Conservation (phyloP, 2,888 invertebrate genomes). For the Masnerella sp. region DNA sequence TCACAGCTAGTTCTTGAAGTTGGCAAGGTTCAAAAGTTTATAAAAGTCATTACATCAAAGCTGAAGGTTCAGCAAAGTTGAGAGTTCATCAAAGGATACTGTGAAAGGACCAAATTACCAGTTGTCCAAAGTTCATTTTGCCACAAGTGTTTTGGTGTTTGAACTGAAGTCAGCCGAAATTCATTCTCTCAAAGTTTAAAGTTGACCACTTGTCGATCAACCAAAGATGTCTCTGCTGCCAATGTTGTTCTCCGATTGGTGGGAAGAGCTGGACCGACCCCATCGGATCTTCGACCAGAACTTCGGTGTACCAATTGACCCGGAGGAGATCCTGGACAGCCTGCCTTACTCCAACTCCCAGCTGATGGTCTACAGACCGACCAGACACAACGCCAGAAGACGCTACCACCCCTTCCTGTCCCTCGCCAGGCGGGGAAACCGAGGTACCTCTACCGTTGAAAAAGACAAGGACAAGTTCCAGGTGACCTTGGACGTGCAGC, state of each 20-base stretch:
- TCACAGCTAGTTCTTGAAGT: no score
- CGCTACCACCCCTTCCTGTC: conserved; percentile 86
- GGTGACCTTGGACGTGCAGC: conserved; percentile 84
- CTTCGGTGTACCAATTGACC: conserved; percentile 86
- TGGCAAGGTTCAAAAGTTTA: no score
- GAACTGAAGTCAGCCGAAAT: no score
- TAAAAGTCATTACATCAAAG: no score
- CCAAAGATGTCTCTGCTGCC: conserved; percentile 87
- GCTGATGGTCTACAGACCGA: conserved; percentile 62
- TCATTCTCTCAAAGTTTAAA: no score
- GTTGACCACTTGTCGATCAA: background rate
- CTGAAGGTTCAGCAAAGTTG: no score
- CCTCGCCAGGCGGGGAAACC: conserved; percentile 81
- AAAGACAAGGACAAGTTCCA: conserved; percentile 84
- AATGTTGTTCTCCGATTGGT: conserved; percentile 90
- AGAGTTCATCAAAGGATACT: no score
- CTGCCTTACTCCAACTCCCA: conserved; percentile 74
- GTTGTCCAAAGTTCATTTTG: no score
- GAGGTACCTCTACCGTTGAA: conserved; percentile 86
- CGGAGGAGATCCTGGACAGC: conserved; percentile 82
- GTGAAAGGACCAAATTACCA: no score
- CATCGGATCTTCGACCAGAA: conserved; percentile 88
- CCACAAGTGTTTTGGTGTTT: no score
- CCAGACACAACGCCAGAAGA: conserved; percentile 42
- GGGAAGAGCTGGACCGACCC: conserved; percentile 84